phyloP scores from a whole-genome alignment of 2,888 invertebrate species.

The Cosmorhoe ocellata region DNA sequence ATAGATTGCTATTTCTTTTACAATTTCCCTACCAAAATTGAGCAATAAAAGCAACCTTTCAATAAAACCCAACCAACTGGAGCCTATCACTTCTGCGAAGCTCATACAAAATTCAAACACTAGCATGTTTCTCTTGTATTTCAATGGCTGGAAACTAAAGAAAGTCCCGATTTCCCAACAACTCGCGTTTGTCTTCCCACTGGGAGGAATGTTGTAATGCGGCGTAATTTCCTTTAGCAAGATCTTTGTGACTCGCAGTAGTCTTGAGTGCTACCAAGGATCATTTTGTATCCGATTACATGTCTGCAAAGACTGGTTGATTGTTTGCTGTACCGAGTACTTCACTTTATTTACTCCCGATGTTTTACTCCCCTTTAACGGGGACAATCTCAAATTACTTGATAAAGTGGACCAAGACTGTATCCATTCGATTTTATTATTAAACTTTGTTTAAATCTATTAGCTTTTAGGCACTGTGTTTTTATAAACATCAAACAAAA shows the following conservation, averaged over 20 bases:
- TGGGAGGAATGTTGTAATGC: slow-evolving; percentile 53
- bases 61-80: slow-evolving; percentile 26
- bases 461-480: slow-evolving; percentile 3
- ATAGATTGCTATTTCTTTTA: slow-evolving; percentile 1
- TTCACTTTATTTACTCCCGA: slow-evolving; percentile 61
- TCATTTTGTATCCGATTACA: slow-evolving; percentile 73
- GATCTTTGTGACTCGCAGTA: slow-evolving; percentile 51
- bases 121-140: slow-evolving; percentile 36
- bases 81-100: slow-evolving; percentile 29
- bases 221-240: slow-evolving; percentile 56
- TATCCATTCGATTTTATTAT: slow-evolving; percentile 29
- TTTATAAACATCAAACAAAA: slow-evolving; percentile 9
- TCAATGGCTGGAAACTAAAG: slow-evolving; percentile 32
- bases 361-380: slow-evolving; percentile 56
- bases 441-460: slow-evolving; percentile 3
- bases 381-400: slow-evolving; percentile 57
- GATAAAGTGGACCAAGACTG: slow-evolving; percentile 40
- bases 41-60: slow-evolving; percentile 23
- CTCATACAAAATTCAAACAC: slow-evolving; percentile 42
- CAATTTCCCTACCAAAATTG: slow-evolving; percentile 16
- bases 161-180: slow-evolving; percentile 39
- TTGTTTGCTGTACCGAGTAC: slow-evolving; percentile 61
- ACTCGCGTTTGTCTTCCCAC: slow-evolving; percentile 44
- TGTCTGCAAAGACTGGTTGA: slow-evolving; percentile 56
- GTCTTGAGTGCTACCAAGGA: slow-evolving; percentile 54